Conservation (phyloP, 2,113 vertebrate genomes). For the Nothobranchius furzeri region DNA sequence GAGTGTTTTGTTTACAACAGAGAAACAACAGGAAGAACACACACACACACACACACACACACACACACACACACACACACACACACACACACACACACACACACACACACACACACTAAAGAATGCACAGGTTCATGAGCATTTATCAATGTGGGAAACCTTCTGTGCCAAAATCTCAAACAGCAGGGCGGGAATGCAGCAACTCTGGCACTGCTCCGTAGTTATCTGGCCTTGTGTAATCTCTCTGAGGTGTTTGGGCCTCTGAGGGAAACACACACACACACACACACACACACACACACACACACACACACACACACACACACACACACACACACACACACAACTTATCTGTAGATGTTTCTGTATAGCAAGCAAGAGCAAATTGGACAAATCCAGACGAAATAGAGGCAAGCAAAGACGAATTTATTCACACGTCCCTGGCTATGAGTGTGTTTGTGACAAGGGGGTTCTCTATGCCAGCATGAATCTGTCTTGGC, state of each 20-base stretch:
- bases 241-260: constrained; percentile 63
- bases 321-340: neutral
- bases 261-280: constrained; percentile 47
- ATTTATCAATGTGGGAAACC: constrained; percentile 80
- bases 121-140: constrained; percentile 25
- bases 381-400: constrained; percentile 3
- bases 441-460: neutral
- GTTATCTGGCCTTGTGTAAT: constrained; percentile 64
- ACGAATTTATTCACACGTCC: neutral
- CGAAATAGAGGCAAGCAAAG: constrained; percentile 18
- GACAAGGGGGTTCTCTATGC: constrained; percentile 12
- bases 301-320: neutral
- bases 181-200: constrained; percentile 61
- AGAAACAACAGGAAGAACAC: neutral
- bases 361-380: neutral
- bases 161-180: constrained; percentile 65
- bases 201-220: constrained; percentile 42
- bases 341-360: neutral
- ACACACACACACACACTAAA: neutral
- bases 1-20: neutral
- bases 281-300: constrained; percentile 31
- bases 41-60: no score
- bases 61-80: neutral
- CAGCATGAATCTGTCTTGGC: constrained; percentile 10
- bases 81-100: constrained; percentile 9